Evolutionary conservation across 2,113 vertebrate genomes (phyloP).

Genomic region (Lethenteron reissneri): DNA sequence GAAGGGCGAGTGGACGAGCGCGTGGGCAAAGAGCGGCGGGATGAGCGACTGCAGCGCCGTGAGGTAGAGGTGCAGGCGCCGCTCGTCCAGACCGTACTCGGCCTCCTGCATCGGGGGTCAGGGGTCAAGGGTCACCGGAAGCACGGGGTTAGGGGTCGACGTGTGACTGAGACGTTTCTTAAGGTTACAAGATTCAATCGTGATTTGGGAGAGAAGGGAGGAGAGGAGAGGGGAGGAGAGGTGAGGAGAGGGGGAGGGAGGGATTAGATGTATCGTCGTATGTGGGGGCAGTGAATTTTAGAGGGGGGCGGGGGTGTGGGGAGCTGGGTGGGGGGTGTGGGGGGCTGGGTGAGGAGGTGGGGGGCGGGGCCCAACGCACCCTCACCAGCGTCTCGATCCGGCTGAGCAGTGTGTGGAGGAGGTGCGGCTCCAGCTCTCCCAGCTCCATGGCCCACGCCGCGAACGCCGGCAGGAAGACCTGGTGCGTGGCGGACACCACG

Average conservation of each 20-base stretch:
- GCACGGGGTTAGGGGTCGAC: no score
- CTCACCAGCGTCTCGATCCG: constrained; percentile 82
- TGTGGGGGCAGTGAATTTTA: no score
- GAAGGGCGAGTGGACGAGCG: constrained; percentile 80
- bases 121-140: no score
- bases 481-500: constrained; percentile 75
- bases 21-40: constrained; percentile 64
- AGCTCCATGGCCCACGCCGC: constrained; percentile 89
- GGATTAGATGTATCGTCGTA: no score
- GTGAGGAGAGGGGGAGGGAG: no score
- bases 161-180: no score
- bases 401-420: constrained; percentile 64
- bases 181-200: no score
- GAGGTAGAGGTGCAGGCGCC: constrained; percentile 73
- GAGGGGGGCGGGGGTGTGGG: no score
- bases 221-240: no score
- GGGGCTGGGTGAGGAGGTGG: not conserved
- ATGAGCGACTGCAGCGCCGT: constrained; percentile 85
- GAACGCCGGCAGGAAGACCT: constrained; percentile 92
- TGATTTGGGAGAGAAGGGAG: no score
- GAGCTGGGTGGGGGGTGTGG: not conserved
- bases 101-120: constrained; percentile 34
- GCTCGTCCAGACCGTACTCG: constrained; percentile 72
- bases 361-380: constrained; percentile 24
- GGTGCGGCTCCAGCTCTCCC: constrained; percentile 56